Conservation (phyloP, 2,797 vertebrate species). For the Labeo calbasu region DNA sequence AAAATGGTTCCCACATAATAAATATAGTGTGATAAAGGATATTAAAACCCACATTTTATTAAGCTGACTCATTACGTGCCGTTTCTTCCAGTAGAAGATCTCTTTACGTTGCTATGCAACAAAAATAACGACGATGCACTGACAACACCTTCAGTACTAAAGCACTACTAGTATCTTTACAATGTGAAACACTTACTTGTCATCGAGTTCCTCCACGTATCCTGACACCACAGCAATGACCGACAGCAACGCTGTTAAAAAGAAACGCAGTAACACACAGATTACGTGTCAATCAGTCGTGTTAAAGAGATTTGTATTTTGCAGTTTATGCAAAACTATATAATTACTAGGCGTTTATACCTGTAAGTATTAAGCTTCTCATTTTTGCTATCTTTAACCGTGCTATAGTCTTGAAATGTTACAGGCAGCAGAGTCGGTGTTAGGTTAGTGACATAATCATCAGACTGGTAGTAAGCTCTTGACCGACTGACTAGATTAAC, state of each 20-base stretch:
- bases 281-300: neutral
- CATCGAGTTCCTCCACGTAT: conserved; percentile 76
- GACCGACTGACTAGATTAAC: conserved; percentile 51
- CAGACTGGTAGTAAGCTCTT: conserved; percentile 34
- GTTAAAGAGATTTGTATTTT: neutral
- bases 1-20: neutral
- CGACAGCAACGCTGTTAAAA: conserved; percentile 60
- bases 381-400: conserved; percentile 28
- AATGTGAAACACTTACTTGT: conserved; percentile 68
- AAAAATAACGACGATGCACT: neutral
- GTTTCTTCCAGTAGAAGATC: neutral
- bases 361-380: conserved; percentile 43
- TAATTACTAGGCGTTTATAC: conserved; percentile 9
- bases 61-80: neutral
- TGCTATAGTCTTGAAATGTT: neutral
- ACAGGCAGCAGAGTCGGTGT: neutral
- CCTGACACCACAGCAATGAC: conserved; percentile 54
- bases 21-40: neutral
- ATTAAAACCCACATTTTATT: neutral
- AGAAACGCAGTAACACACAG: neutral
- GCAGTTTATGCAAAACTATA: neutral
- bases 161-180: neutral
- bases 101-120: neutral
- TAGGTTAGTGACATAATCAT: conserved; percentile 29
- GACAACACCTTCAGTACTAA: neutral